These are phyloP conservation scores for Empis stercorea DNA, from an alignment of 2,888 invertebrate species.

Conservation along the genomic window DNA sequence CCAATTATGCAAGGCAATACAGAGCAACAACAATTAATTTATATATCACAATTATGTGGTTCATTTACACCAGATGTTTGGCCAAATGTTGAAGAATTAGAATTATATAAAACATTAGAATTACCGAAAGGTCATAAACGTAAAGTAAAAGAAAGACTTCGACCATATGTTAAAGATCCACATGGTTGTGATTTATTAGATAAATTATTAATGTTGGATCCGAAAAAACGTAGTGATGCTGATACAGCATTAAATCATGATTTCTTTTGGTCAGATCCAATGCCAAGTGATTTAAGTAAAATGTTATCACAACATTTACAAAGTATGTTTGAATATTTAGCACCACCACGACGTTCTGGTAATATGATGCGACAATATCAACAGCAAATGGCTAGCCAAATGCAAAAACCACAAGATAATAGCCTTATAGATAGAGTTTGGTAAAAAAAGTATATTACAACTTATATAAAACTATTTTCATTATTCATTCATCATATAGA, in stretches of 20 bases:
- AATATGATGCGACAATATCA: conserved; percentile 58
- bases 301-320: conserved; percentile 84
- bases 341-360: conserved; percentile 58
- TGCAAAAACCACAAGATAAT: conserved; percentile 55
- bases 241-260: conserved; percentile 93
- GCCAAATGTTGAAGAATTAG: conserved; percentile 84
- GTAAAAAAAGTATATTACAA: conserved; percentile 29
- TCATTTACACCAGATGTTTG: conserved; percentile 85
- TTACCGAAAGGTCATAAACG: conserved; percentile 75
- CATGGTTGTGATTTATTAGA: conserved; percentile 89
- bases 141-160: conserved; percentile 71
- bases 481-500: too few species aligned
- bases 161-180: conserved; percentile 81
- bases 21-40: conserved; percentile 87
- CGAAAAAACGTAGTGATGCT: conserved; percentile 73
- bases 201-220: conserved; percentile 81
- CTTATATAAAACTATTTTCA: too few species aligned
- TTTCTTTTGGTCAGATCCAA: conserved; percentile 97
- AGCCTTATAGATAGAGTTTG: conserved; percentile 80
- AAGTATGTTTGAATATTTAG: conserved; percentile 91
- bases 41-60: conserved; percentile 93
- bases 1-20: conserved; percentile 95
- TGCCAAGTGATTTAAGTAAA: conserved; percentile 81
- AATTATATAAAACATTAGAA: conserved; percentile 78
- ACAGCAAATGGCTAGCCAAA: conserved; percentile 39